Base-by-base conservation (phyloP, 2,113 vertebrate species). In the Camarhynchus parvulus region DNA sequence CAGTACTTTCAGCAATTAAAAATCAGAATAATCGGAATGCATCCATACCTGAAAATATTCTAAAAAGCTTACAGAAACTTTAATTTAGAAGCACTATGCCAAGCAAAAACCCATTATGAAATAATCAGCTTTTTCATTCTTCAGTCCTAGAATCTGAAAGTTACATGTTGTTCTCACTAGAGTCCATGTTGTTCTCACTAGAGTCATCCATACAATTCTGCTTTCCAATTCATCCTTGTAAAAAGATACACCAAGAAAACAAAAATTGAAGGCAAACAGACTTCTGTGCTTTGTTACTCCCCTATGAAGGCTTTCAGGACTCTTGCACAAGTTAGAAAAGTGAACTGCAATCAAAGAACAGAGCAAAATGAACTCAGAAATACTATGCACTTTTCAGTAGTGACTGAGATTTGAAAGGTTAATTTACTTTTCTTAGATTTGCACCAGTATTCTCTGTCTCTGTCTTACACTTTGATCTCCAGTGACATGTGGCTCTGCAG, bases 381-480 rank as follows among this genome's bases (percentile, higher is more conserved):
- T 7, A 27, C 16, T 64, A 21, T 0, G 0, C 19, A 69, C 6
- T 61, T 69, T 73, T 70, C 33, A 59, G 27, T 23, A 55, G 15
- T 2, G 2, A 59, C 55, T 25, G 21, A 68, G 21, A 80, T 74
- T 46, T 49, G 13, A 85, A 59, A 77, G 13, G 25, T 69, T 83
- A 42, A 56, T 77, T 80, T 67, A 50, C 15, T 77, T 83, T 23
- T 61, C 55, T 73, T 10, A 3, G 11, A 42, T 78, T 93, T 81
- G 35, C 41, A 70, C 11, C 52, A 59, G 19, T 70, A 61, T 31
- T 56, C 23, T 82, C 41, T 56, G 75, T 33, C 28, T 25, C 42
- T 62, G 9, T 35, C 73, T 63, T 63, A 49, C 39, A 47, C 42
- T 47, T 23, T 11, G 20, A 87, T n/a, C 47, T 87, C 69, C 35